Evolutionary conservation across 37 sponge, comb jelly and placozoan genomes (phyloP), one percentile per base, ranked within the genome.

Genomic region (Diacarnus erythraeanus): DNA sequence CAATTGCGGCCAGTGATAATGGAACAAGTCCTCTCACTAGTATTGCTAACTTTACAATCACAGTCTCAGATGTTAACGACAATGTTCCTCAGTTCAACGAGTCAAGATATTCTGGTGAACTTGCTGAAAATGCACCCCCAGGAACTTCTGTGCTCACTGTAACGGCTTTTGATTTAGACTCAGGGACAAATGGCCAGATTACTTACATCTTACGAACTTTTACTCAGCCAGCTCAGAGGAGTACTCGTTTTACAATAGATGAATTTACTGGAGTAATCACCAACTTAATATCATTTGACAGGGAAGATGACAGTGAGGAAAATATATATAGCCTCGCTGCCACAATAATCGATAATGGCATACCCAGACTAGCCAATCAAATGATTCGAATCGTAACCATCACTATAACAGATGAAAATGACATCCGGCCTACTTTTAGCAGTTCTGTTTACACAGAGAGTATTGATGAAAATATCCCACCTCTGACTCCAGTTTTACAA

Each of bases 51-150:
- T 44, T 88, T 4, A 63, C 51, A 2, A 44, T 92, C 25, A 71
- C 56, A 10, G 71, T 92, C 3, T 31, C 26, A 39, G 88, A 92
- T 63, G 41, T 70, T n/a, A 92, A 92, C 63, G 85, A 92, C 65
- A 84, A 84, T 75, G 26, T 30, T 36, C 93, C 93, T 21, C 21
- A 30, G 18, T 86, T 91, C 30, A 18, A 34, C 29, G 23, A 59
- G n/a, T 1, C 59, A 4, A n/a, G 31, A 17, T 89, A 79, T 57
- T 12, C 10, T 34, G 76, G 40, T n/a, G 30, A n/a, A 10, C 25
- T 84, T n/a, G 27, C 25, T 6, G 85, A 84, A 38, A 84, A 84
- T 33, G 27, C 10, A 12, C 31, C 59, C 17, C 39, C 36, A 38
- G 63, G 25, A 20, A 70, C 40, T 51, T 60, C 22, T 26, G 73